Conservation (phyloP, 1,140 invertebrate genomes). For the Drosophila suzukii region DNA sequence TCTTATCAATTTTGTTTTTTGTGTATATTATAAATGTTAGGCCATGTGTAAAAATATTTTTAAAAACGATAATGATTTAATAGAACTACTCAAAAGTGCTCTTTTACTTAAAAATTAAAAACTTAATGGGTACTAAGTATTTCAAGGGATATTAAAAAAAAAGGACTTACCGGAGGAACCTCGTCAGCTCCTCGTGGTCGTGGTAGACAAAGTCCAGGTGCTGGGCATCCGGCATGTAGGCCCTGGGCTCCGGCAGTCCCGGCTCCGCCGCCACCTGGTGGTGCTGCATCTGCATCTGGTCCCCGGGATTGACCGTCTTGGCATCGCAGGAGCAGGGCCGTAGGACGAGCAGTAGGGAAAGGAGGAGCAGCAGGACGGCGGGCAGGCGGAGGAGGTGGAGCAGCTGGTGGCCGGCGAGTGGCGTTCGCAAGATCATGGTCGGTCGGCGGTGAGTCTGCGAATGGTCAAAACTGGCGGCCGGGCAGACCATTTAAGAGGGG, state of each 20-base stretch:
- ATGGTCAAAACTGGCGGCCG: slow-evolving; percentile 55
- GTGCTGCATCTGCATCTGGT: slow-evolving; percentile 28
- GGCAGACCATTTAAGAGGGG: slow-evolving; percentile 57
- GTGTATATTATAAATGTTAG: too few relatives aligned
- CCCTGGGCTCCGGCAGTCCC: slow-evolving; percentile 71
- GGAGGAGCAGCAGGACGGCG: slow-evolving; percentile 1
- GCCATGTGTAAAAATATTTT: too few relatives aligned
- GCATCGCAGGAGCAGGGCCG: slow-evolving; percentile 40
- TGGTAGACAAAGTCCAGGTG: slow-evolving; percentile 94
- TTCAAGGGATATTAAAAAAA: too few relatives aligned
- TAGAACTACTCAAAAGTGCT: too few relatives aligned
- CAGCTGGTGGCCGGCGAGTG: slow-evolving; percentile 35
- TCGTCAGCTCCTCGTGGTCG: slow-evolving; percentile 94
- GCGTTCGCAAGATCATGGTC: slow-evolving; percentile 73
- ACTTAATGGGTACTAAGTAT: too few relatives aligned
- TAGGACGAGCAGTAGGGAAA: slow-evolving; percentile 16
- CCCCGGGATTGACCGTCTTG: slow-evolving; percentile 47
- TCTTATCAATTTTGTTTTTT: too few relatives aligned
- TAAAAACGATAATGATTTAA: too few relatives aligned
- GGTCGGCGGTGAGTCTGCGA: slow-evolving; percentile 62
- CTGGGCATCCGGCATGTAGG: slow-evolving; percentile 81
- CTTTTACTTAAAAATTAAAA: too few relatives aligned
- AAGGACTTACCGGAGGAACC: slow-evolving; percentile 87
- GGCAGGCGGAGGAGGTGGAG: slow-evolving; percentile 19
- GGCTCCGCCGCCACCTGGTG: slow-evolving; percentile 38